phyloP scores from a whole-genome alignment of 2,113 vertebrate species.

The Podocnemis expansa region DNA sequence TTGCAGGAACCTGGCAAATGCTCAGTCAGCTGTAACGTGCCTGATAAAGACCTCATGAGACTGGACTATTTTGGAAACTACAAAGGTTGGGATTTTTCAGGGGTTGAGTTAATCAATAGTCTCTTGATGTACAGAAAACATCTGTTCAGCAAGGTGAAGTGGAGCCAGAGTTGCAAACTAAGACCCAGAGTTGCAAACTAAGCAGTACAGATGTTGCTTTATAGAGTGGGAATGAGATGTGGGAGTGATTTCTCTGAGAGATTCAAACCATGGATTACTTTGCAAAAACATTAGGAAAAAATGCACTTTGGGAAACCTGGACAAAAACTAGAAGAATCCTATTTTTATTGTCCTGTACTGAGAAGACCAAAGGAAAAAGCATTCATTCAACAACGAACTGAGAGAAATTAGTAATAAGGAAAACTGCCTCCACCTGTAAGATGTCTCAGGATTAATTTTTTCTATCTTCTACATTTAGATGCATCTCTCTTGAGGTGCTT shows the following conservation, averaged over 20 bases:
- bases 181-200: background rate
- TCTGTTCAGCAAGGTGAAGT: background rate
- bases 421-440: background rate
- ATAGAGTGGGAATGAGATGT: background rate
- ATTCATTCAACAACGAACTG: background rate
- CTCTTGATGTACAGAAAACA: background rate
- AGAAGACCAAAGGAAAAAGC: background rate
- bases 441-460: background rate
- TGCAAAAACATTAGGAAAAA: too few relatives aligned
- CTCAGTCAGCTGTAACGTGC: constrained; percentile 26
- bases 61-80: constrained; percentile 5
- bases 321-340: background rate
- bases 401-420: background rate
- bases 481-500: background rate
- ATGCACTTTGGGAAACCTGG: background rate
- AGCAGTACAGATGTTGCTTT: background rate
- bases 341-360: background rate
- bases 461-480: background rate
- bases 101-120: constrained; percentile 9
- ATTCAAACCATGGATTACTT: background rate
- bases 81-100: background rate
- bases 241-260: background rate
- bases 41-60: constrained; percentile 31
- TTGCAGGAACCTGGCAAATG: constrained; percentile 6
- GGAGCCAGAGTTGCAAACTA: background rate